Base-by-base conservation (phyloP, 2,888 invertebrate genomes). In the Trypoxylon attenuatum region DNA sequence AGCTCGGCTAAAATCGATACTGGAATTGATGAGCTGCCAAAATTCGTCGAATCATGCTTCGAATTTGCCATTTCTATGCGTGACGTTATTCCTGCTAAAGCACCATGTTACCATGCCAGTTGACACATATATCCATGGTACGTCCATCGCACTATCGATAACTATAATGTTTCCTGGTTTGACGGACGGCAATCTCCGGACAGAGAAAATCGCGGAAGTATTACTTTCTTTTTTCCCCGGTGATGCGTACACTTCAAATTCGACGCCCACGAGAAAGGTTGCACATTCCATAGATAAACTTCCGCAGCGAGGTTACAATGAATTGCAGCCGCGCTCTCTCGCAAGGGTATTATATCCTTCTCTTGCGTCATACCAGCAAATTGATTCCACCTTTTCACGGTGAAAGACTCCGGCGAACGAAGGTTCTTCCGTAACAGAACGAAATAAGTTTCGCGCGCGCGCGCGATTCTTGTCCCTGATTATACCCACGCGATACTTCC, bases 321-420 rank as follows among this genome's bases (percentile, higher is more conserved):
- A 75, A 68, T 76, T 42, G 66, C 61, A 49, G 42, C 42, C 33
- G 27, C 54, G 25, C 45, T 38, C 38, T 22, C 50, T 47, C 51
- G 43, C 45, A 43, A 47, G 58, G 60, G 33, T 65, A 60, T 70
- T 70, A 62, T 65, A 68, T 69, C 54, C 60, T 52, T 46, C 52
- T 60, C 55, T 75, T 76, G 55, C 71, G 61, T 76, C 76, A 68
- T 56, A 50, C 60, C 52, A 69, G 72, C 55, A 61, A 76, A 61
- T 76, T 62, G 68, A 71, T 73, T 71, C 66, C 65, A 63, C 60
- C 65, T 76, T 73, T 76, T 65, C 63, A 71, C 59, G 46, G 60
- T 52, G 72, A 58, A 68, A 73, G 60, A 61, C 56, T 46, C 49
- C 10, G 33, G 33, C 13, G 25, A 29, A 15, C 50, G 76, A 75